Evolutionary conservation across 2,888 invertebrate genomes (phyloP), one percentile per base, ranked within the genome.

Genomic region (Sussaba pulchella): DNA sequence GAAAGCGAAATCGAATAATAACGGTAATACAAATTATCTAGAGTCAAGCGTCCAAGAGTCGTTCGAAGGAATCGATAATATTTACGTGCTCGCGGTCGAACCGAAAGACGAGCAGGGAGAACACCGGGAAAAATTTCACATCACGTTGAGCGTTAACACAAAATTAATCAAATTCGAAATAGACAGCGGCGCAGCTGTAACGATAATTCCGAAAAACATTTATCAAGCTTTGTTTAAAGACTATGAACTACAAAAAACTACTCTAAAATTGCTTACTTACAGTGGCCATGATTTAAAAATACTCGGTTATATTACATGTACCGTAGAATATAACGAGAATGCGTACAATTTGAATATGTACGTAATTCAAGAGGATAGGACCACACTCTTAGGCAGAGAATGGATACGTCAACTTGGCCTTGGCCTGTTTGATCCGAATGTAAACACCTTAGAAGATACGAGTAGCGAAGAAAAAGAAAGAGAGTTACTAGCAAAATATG

Each of bases 331-430:
- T 14, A 64, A 47, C 26, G 26, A 47, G 2, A 2, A 26, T 26
- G 47, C 31, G 12, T 39, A 52, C n/a, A 24, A 52, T 1, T 12
- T 52, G 1, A 52, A 52, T 12, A 52, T 52, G 10, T 52, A 52
- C 52, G 61, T 72, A 12, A 36, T 72, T n/a, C 47, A 72, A 24
- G 47, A 63, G 47, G 50, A 72, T 12, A 26, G 72, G 10, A 26
- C 61, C 17, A 61, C 63, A 0, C 39, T 72, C 8, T 36, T 72
- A n/a, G 72, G 72, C 39, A 72, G 72, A 63, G 72, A 72, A 45
- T 72, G 72, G 47, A 61, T 72, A 36, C 12, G 72, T 12, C 72
- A 72, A 31, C 61, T 72, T 39, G 45, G 61, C 36, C 36, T 72
- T 17, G 72, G 61, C 50, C 45, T 72, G 19, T 61, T 31, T 31